A percentile compares a stretch with the other conserved stretches of the same genome.
Conservation (phyloP, 2,888 invertebrate species). For the Ormyrus labotus region DNA sequence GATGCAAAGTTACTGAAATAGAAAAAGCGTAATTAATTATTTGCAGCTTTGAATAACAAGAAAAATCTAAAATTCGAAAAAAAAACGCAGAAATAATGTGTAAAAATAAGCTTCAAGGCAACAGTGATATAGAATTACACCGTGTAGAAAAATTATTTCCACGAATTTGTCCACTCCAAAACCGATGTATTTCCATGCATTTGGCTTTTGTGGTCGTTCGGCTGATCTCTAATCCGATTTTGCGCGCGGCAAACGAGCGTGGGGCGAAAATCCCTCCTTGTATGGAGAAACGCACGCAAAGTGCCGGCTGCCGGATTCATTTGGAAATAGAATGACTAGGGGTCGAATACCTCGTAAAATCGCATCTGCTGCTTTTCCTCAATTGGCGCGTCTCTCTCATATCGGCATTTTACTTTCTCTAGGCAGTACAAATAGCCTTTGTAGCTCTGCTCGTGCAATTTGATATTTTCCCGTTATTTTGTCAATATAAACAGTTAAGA, state of each 20-base stretch:
- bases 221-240: slow-evolving; percentile 16
- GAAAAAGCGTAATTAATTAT: no score
- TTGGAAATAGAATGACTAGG: slow-evolving; percentile 50
- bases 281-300: neutral
- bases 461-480: no score
- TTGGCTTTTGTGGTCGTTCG: neutral
- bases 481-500: no score
- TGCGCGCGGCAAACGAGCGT: neutral
- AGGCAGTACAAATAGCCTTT: slow-evolving; percentile 9
- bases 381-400: slow-evolving; percentile 8
- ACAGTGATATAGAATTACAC: no score
- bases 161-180: no score
- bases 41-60: no score
- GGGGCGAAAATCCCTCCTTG: slow-evolving; percentile 31
- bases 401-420: slow-evolving; percentile 4
- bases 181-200: no score
- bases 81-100: no score
- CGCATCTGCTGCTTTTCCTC: slow-evolving; percentile 40
- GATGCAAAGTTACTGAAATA: no score
- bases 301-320: slow-evolving; percentile 24
- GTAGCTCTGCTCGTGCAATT: neutral
- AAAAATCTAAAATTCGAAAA: no score
- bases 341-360: slow-evolving; percentile 49
- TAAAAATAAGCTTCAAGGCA: no score
- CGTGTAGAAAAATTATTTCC: no score